phyloP scores from a whole-genome alignment of 2,888 invertebrate genomes.

The Ochlodes sylvanus region DNA sequence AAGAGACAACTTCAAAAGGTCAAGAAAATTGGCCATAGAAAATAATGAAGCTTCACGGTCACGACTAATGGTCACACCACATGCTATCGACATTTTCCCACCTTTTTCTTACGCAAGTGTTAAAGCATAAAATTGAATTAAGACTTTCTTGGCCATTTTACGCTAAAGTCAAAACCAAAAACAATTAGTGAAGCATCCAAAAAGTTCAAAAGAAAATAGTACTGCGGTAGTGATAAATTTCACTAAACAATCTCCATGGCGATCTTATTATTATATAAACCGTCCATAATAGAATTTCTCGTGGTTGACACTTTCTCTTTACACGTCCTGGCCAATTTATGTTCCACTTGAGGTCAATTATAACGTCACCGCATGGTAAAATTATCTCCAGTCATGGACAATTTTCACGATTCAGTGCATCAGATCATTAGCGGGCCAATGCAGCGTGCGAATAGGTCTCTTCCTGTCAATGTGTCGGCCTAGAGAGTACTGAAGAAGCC shows the following conservation, averaged over 20 bases:
- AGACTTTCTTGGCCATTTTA: too few species aligned
- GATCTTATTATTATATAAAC: constrained; percentile 39
- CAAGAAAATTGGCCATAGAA: too few species aligned
- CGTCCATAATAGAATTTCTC: constrained; percentile 48
- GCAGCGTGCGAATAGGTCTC: too few species aligned
- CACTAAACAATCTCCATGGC: constrained; percentile 12
- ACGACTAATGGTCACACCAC: too few species aligned
- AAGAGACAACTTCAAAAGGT: too few species aligned
- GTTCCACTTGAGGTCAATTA: constrained; percentile 52
- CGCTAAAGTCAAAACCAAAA: not conserved
- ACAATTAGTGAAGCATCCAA: not conserved
- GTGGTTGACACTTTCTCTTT: constrained; percentile 60
- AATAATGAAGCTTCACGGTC: too few species aligned
- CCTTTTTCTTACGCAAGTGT: too few species aligned
- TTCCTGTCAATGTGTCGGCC: too few species aligned
- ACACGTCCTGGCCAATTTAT: constrained; percentile 47
- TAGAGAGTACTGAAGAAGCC: too few species aligned
- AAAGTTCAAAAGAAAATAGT: not conserved
- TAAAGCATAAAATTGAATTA: too few species aligned
- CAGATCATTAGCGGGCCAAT: not conserved
- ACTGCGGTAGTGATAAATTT: constrained; percentile 14
- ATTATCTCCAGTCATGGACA: constrained; percentile 41
- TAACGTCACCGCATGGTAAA: constrained; percentile 42
- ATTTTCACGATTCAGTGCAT: constrained; percentile 44
- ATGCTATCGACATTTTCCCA: too few species aligned